These are phyloP conservation scores for Tipula helvola DNA, from an alignment of 2,888 invertebrate species.

Conservation along the genomic window DNA sequence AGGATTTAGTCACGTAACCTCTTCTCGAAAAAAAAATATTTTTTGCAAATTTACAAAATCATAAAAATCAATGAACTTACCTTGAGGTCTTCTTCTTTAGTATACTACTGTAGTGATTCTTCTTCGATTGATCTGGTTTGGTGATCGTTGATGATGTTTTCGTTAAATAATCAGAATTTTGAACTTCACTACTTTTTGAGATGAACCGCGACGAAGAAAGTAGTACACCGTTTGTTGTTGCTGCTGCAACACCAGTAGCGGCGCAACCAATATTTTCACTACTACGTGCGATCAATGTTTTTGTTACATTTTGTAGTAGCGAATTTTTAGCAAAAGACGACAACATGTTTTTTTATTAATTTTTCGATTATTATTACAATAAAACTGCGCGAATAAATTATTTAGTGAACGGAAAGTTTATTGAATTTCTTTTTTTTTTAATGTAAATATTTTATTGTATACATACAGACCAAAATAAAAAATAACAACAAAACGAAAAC, in stretches of 20 bases:
- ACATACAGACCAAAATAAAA: background rate
- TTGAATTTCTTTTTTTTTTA: background rate
- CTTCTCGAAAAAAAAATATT: background rate
- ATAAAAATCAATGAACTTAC: background rate
- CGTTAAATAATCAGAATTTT: constrained; percentile 23
- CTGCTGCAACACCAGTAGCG: background rate
- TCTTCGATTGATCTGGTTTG: background rate
- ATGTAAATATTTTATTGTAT: background rate
- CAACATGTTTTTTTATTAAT: background rate
- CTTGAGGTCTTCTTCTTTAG: background rate
- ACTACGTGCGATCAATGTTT: background rate
- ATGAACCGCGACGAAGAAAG: constrained; percentile 18
- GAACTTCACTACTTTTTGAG: constrained; percentile 27
- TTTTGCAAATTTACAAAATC: background rate
- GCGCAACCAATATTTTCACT: background rate
- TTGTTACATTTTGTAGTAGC: background rate
- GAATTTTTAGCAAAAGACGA: background rate
- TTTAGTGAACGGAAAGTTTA: background rate
- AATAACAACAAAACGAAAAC: background rate
- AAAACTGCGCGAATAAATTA: background rate
- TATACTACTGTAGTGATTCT: background rate
- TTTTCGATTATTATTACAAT: background rate
- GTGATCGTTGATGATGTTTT: constrained; percentile 18
- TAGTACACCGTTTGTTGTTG: background rate
- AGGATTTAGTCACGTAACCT: background rate